Conservation (phyloP, 2,797 vertebrate genomes). For the Kryptopterus vitreolus region DNA sequence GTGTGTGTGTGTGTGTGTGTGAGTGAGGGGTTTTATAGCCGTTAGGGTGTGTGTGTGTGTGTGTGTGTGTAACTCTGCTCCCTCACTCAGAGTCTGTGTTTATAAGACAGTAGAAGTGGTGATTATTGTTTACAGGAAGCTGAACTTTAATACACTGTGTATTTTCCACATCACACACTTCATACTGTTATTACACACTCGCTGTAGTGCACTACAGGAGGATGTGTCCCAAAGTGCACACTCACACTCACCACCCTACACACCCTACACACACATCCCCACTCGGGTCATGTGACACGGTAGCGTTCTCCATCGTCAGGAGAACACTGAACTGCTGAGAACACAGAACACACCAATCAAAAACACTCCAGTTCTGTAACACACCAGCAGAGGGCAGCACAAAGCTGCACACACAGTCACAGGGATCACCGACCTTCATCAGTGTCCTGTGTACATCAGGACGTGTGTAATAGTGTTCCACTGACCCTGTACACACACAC, state of each 20-base stretch:
- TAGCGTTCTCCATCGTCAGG: too few species aligned
- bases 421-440: too few species aligned
- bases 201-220: neutral
- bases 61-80: neutral
- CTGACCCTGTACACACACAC: too few species aligned
- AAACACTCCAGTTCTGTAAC: too few species aligned
- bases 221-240: neutral
- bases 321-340: too few species aligned
- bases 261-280: too few species aligned
- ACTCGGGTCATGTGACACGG: too few species aligned
- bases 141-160: neutral
- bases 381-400: too few species aligned
- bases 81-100: neutral
- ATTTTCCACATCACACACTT: neutral
- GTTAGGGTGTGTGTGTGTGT: neutral
- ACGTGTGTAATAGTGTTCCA: too few species aligned
- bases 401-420: too few species aligned
- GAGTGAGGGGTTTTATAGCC: neutral
- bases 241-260: neutral
- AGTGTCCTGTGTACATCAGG: too few species aligned
- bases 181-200: conserved; percentile 4
- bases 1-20: neutral
- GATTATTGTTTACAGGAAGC: conserved; percentile 12
- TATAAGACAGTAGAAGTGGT: neutral
- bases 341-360: too few species aligned